Evolutionary conservation across 2,888 invertebrate species (phyloP).

Genomic region (Biston stratarius): DNA sequence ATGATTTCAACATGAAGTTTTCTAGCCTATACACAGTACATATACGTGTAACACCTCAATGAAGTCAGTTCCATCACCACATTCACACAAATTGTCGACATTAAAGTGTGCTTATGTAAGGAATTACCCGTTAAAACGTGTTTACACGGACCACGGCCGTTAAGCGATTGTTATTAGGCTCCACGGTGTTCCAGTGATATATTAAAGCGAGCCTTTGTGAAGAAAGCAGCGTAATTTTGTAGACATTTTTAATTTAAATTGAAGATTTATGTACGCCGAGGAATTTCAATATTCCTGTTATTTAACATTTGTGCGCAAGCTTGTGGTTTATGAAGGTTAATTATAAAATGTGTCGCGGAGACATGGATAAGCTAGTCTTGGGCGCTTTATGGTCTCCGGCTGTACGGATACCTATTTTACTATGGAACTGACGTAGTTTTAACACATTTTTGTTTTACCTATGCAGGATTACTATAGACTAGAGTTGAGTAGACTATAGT

Average conservation of each 20-base stretch:
- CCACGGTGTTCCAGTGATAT: conserved; percentile 40
- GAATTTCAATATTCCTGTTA: conserved; percentile 37
- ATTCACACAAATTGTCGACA: conserved; percentile 57
- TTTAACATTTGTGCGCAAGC: conserved; percentile 29
- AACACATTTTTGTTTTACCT: too few species aligned
- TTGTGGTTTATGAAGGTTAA: conserved; percentile 31
- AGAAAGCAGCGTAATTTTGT: conserved; percentile 42
- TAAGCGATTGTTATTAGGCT: conserved; percentile 38
- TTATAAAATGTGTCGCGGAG: conserved; percentile 17
- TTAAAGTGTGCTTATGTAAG: conserved; percentile 62
- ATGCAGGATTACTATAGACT: too few species aligned
- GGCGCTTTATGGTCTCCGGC: not conserved
- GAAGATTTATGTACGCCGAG: conserved; percentile 38
- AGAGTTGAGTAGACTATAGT: too few species aligned
- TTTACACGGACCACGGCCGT: conserved; percentile 64
- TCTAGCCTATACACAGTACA: too few species aligned
- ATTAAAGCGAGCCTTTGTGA: conserved; percentile 42
- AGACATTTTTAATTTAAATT: conserved; percentile 42
- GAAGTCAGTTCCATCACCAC: conserved; percentile 34
- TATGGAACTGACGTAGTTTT: not conserved
- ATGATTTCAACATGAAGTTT: not conserved
- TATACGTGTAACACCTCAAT: conserved; percentile 11
- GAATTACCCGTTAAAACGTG: conserved; percentile 64
- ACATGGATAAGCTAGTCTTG: conserved; percentile 6
- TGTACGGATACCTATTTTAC: not conserved